A percentile compares a stretch with the other conserved stretches of the same genome.
Conservation (phyloP, 53 echinoderm and acorn worm genomes). For the Henricia sp. region DNA sequence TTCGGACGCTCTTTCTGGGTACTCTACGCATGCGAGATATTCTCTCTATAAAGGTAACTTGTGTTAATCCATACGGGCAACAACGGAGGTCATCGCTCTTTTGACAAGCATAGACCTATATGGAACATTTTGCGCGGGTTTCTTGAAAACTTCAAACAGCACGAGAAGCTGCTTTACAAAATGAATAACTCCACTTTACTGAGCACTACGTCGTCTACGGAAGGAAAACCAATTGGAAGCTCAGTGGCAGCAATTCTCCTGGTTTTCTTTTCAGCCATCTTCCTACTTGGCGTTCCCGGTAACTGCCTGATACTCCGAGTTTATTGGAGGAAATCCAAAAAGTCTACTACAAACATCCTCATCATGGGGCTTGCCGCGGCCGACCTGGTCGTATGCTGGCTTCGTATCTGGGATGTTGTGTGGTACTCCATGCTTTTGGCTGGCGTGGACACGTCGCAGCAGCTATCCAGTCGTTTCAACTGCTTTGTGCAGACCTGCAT, state of each 20-base stretch:
- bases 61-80: no score
- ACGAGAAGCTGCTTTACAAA: no score
- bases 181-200: not conserved
- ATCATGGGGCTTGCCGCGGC: not conserved
- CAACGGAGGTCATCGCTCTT: no score
- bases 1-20: no score
- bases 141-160: no score
- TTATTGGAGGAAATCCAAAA: not conserved
- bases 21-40: no score
- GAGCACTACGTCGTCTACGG: not conserved
- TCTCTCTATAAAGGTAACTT: no score
- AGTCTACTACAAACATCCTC: not conserved
- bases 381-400: not conserved
- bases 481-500: slow-evolving; percentile 3
- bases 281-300: not conserved
- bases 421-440: not conserved
- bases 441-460: not conserved
- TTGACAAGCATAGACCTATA: no score
- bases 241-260: not conserved
- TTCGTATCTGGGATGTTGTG: not conserved
- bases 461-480: no score
- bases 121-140: no score
- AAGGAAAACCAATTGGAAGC: not conserved
- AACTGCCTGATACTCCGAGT: not conserved
- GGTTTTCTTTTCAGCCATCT: not conserved